phyloP scores from a whole-genome alignment of 2,113 vertebrate genomes.

The Nanger granti region DNA sequence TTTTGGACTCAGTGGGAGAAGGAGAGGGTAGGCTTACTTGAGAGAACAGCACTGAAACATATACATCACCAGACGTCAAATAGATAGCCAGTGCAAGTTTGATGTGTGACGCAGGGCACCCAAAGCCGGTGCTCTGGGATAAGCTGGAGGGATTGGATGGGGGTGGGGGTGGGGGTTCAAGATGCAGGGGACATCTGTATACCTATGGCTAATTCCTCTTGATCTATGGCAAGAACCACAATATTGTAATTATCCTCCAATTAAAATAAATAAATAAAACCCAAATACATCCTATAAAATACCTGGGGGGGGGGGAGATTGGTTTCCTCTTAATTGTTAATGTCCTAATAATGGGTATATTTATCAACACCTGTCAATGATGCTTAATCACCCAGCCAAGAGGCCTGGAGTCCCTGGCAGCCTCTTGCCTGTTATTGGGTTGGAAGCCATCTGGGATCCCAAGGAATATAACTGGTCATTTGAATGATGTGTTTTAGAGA shows the following conservation, averaged over 20 bases:
- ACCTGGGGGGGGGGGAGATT: accelerated
- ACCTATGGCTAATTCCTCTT: not conserved
- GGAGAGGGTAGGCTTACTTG: not conserved
- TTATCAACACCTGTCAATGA: not conserved
- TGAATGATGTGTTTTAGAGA: not conserved
- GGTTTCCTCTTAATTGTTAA: not conserved
- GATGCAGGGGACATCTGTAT: not conserved
- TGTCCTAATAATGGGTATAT: not conserved
- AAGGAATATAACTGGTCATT: not conserved
- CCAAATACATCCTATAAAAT: not conserved
- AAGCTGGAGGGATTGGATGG: not conserved
- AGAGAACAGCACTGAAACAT: not conserved
- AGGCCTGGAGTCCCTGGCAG: not conserved
- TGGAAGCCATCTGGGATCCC: too few species aligned
- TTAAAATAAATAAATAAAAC: not conserved
- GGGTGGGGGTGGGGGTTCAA: not conserved
- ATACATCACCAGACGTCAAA: not conserved
- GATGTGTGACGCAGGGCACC: not conserved
- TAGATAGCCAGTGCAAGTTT: not conserved
- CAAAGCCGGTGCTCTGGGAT: not conserved
- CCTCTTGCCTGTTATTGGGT: not conserved
- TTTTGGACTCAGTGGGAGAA: not conserved
- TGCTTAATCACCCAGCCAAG: not conserved
- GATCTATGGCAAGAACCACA: not conserved
- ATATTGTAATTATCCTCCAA: not conserved